A percentile compares a stretch with the other conserved stretches of the same genome.
Conservation (phyloP, 2,888 invertebrate species). For the Dinocampus coccinellae region DNA sequence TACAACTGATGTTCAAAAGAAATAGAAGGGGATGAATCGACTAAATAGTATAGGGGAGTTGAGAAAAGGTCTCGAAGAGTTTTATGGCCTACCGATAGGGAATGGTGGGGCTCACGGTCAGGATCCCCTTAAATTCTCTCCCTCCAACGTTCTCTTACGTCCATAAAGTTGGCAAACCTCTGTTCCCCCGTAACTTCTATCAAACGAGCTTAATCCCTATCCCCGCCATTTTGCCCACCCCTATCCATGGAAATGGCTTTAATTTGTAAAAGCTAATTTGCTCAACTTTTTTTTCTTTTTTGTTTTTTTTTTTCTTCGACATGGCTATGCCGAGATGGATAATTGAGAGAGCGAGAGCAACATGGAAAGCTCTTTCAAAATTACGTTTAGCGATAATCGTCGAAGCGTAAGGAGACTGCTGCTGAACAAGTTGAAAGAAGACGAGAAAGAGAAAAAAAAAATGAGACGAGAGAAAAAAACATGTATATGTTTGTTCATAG, state of each 20-base stretch:
- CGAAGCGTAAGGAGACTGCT: constrained; percentile 14
- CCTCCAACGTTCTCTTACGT: neutral
- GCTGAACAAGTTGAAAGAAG: constrained; percentile 11
- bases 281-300: constrained; percentile 56
- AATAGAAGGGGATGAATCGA: constrained; percentile 25
- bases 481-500: neutral
- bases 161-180: neutral
- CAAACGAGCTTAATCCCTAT: constrained; percentile 13
- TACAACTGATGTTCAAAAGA: constrained; percentile 14
- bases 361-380: constrained; percentile 25
- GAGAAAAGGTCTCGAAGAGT: constrained; percentile 45
- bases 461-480: neutral
- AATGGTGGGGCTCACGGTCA: constrained; percentile 6
- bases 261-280: constrained; percentile 67
- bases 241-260: constrained; percentile 53
- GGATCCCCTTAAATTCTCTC: constrained; percentile 51
- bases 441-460: neutral
- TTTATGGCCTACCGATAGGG: constrained; percentile 58
- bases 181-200: neutral
- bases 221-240: constrained; percentile 27
- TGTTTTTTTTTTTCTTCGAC: neutral
- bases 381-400: constrained; percentile 33
- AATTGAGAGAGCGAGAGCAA: constrained; percentile 1
- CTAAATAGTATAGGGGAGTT: constrained; percentile 25
- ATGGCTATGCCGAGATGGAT: neutral